These are phyloP conservation scores for Euphydryas editha DNA, from an alignment of 2,888 invertebrate species.

Conservation along the genomic window DNA sequence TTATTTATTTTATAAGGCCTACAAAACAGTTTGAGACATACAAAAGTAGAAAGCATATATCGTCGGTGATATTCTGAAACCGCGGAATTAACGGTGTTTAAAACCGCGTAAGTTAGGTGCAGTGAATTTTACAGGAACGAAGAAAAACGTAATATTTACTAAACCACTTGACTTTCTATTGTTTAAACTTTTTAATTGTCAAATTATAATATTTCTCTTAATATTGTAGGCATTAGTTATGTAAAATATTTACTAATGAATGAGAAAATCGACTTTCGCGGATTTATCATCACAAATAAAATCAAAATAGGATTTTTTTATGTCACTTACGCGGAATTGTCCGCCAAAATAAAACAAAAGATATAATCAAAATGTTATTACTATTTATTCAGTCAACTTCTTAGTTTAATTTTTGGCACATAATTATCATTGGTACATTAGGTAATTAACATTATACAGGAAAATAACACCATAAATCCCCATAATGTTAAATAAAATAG, in stretches of 20 bases:
- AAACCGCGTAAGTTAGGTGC: neutral
- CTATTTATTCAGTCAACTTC: neutral
- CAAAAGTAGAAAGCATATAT: too few relatives aligned
- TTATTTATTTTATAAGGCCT: too few relatives aligned
- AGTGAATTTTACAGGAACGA: slow-evolving; percentile 2
- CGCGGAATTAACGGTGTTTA: slow-evolving; percentile 4
- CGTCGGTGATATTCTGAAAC: slow-evolving; percentile 8
- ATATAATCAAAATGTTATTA: neutral
- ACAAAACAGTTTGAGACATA: too few relatives aligned
- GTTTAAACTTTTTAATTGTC: slow-evolving; percentile 4
- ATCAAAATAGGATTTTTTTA: neutral
- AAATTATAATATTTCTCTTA: neutral
- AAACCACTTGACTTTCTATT: slow-evolving; percentile 3
- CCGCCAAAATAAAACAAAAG: slow-evolving; percentile 2
- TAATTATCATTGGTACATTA: neutral
- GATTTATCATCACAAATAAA: slow-evolving; percentile 3
- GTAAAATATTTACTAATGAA: slow-evolving; percentile 1
- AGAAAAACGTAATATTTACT: slow-evolving; percentile 2
- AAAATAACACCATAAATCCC: slow-evolving; percentile 3
- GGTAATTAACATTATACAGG: neutral
- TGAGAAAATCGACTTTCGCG: slow-evolving; percentile 1
- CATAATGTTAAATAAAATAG: neutral
- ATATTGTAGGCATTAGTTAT: neutral
- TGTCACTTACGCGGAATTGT: slow-evolving; percentile 3
- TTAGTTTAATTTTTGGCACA: neutral